Evolutionary conservation across 2,113 vertebrate species (phyloP).

Genomic region (Paratilapia polleni): DNA sequence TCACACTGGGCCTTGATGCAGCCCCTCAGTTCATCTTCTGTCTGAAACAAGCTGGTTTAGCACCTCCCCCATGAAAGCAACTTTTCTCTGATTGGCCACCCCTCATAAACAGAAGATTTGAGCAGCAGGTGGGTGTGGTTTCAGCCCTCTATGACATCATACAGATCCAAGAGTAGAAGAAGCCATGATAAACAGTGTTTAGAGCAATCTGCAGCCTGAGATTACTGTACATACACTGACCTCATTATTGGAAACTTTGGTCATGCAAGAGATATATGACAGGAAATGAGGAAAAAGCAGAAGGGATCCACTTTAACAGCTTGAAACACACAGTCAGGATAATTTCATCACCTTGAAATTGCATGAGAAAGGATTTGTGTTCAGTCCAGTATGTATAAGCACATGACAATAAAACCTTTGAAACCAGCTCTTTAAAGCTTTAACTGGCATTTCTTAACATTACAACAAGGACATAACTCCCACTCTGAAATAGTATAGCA

Average conservation of each 20-base stretch:
- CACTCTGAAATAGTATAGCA: neutral
- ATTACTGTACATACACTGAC: no score
- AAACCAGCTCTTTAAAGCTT: neutral
- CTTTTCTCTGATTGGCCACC: neutral
- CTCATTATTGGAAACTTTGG: no score
- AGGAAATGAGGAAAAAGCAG: neutral
- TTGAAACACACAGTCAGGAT: neutral
- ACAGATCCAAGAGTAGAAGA: no score
- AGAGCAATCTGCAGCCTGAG: no score
- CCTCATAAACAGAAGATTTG: no score
- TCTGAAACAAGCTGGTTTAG: neutral
- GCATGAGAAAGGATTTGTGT: neutral
- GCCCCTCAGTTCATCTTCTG: neutral
- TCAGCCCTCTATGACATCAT: no score
- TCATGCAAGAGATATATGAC: neutral
- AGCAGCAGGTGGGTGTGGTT: no score
- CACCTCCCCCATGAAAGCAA: neutral
- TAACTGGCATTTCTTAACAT: neutral
- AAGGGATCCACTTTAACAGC: no score
- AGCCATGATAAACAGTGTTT: no score
- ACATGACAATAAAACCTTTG: neutral
- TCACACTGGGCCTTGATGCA: neutral
- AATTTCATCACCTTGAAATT: neutral
- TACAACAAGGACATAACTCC: neutral
- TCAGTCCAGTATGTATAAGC: neutral